Base-by-base conservation (phyloP, 2,113 vertebrate genomes). In the Colinus virginianus region DNA sequence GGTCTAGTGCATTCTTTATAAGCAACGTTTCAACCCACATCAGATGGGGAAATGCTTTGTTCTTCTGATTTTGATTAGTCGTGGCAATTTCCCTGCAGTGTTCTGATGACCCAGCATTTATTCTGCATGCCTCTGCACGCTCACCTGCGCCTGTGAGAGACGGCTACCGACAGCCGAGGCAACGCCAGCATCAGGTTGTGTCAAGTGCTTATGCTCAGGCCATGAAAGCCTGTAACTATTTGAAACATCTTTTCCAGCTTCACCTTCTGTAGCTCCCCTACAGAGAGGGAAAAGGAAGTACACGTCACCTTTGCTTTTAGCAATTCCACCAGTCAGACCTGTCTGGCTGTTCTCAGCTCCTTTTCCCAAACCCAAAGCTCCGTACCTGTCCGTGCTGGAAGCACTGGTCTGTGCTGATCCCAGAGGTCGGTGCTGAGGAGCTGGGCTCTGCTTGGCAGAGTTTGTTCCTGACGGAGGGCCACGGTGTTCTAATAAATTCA, bases 391-490 rank as follows among this genome's bases (percentile, higher is more conserved):
- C 9, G 90, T 28, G 23, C 94, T 21, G 0, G 83, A 4, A 28
- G 98, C 96, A 97, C 70, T 97, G 94, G 96, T 78, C 34, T 97
- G 98, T 32, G 98, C 96, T 19, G 98, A 96, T 70, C 97, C 99
- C 96, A 98, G 53, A 0, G 98, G 97, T 96, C 98, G 98, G 97
- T 99, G 99, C 86, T 99, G 99, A 4, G 97, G 95, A 7, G 98
- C 99, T 1, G 99, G 99, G 83, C 99, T 99, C 92, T 99, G 99
- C 96, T 98, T 97, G 94, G 99, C 99, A 0, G 99, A 99, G 94
- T 99, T 99, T 36, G 98, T 98, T 96, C 98, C 99, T 11, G 99
- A 99, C 0, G 99, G 98, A 80, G 99, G 99, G 51, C 99, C 98
- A 9, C 97, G 98, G 84, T 99, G 98, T 77, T 99, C 98, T 97